phyloP scores from a whole-genome alignment of 2,113 vertebrate species.

The Sinocyclocheilus anophthalmus region DNA sequence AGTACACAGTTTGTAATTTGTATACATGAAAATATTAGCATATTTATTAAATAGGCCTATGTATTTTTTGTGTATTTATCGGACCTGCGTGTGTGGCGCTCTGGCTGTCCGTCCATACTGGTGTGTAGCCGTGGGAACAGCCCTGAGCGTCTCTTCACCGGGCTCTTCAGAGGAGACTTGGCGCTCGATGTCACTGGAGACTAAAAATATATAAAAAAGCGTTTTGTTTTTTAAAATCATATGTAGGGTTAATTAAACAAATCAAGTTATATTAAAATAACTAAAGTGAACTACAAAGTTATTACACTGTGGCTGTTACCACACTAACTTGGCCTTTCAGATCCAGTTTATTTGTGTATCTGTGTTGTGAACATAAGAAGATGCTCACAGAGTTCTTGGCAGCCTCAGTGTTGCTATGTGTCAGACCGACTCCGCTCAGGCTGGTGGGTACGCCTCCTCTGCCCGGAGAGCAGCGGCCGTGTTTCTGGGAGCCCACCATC shows the following conservation, averaged over 20 bases:
- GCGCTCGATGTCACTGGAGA: slow-evolving; percentile 56
- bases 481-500: slow-evolving; percentile 85
- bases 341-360: neutral
- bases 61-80: neutral
- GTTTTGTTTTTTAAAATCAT: neutral
- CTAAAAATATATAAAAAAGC: neutral
- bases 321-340: neutral
- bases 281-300: neutral
- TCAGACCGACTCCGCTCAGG: slow-evolving; percentile 86
- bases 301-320: neutral
- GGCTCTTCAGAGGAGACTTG: slow-evolving; percentile 86
- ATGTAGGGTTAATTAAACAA: neutral
- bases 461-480: slow-evolving; percentile 56
- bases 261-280: neutral
- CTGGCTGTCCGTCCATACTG: slow-evolving; percentile 82
- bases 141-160: slow-evolving; percentile 89
- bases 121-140: slow-evolving; percentile 90
- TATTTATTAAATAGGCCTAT: no score
- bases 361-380: neutral
- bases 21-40: neutral
- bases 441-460: slow-evolving; percentile 81
- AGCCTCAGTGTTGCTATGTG: slow-evolving; percentile 79
- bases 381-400: slow-evolving; percentile 71
- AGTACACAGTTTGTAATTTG: neutral
- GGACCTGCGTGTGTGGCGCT: slow-evolving; percentile 83